These are phyloP conservation scores for Liolophura sinensis DNA, from an alignment of 1,140 invertebrate genomes.

Conservation along the genomic window DNA sequence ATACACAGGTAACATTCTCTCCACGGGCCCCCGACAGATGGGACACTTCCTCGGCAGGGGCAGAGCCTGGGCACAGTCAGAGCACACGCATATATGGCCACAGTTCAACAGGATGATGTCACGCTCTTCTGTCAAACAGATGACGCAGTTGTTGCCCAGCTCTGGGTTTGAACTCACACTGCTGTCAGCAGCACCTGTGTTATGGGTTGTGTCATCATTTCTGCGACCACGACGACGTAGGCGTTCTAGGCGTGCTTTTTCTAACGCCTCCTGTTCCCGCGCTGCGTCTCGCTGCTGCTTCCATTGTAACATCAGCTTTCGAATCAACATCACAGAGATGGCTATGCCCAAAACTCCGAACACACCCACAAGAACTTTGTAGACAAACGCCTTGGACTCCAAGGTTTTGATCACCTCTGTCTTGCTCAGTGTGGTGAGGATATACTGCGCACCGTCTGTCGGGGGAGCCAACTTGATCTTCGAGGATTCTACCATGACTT, in stretches of 20 bases:
- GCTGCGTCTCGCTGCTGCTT: constrained; percentile 18
- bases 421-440: constrained; percentile 47
- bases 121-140: constrained; percentile 54
- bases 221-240: constrained; percentile 1
- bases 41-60: constrained; percentile 52
- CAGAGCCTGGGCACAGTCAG: constrained; percentile 50
- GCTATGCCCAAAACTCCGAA: constrained; percentile 33
- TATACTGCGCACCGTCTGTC: constrained; percentile 32
- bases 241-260: constrained; percentile 7
- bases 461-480: constrained; percentile 47
- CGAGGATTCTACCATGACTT: constrained; percentile 42
- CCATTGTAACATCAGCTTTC: constrained; percentile 27
- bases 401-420: constrained; percentile 44
- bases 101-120: constrained; percentile 57
- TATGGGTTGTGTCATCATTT: constrained; percentile 7
- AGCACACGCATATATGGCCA: constrained; percentile 58
- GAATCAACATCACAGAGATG: constrained; percentile 33
- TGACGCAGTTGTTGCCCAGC: constrained; percentile 39
- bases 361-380: constrained; percentile 40
- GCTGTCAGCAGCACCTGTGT: constrained; percentile 11
- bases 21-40: constrained; percentile 49
- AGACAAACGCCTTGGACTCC: constrained; percentile 27
- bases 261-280: constrained; percentile 9
- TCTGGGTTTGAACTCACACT: not conserved
- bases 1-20: constrained; percentile 42